A percentile compares a stretch with the other conserved stretches of the same genome.
Conservation (phyloP, 2,888 invertebrate genomes). For the Nomada fucata region DNA sequence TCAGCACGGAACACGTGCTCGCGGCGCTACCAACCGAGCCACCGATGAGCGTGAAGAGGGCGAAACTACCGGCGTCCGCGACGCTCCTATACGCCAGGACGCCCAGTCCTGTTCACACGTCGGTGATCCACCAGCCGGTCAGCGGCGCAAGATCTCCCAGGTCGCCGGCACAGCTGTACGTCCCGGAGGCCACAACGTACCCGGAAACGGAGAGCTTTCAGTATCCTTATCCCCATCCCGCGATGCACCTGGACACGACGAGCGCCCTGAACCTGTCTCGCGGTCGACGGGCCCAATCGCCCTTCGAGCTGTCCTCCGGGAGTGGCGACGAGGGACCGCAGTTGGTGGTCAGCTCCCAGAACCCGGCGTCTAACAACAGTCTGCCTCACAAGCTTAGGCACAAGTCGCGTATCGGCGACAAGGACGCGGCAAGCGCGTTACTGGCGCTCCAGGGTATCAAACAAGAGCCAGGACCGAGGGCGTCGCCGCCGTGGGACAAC, state of each 20-base stretch:
- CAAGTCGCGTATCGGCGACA: slow-evolving; percentile 95
- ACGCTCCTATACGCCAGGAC: slow-evolving; percentile 86
- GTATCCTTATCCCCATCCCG: slow-evolving; percentile 85
- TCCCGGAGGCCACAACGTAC: slow-evolving; percentile 80
- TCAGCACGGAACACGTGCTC: slow-evolving; percentile 95
- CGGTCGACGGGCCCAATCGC: slow-evolving; percentile 87
- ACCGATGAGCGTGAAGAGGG: slow-evolving; percentile 92
- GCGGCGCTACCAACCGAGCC: slow-evolving; percentile 94
- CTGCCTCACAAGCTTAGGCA: slow-evolving; percentile 96
- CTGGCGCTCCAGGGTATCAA: slow-evolving; percentile 94
- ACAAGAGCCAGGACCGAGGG: slow-evolving; percentile 91
- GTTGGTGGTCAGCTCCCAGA: slow-evolving; percentile 85
- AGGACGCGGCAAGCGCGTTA: slow-evolving; percentile 93
- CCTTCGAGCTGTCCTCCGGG: slow-evolving; percentile 92
- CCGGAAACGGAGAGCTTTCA: slow-evolving; percentile 85
- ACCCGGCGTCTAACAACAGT: slow-evolving; percentile 89
- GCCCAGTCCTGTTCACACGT: slow-evolving; percentile 86
- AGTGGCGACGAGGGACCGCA: slow-evolving; percentile 87
- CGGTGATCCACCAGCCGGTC: slow-evolving; percentile 87
- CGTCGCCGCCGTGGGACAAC: slow-evolving; percentile 94
- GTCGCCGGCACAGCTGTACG: slow-evolving; percentile 81
- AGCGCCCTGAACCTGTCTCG: slow-evolving; percentile 90
- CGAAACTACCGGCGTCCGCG: slow-evolving; percentile 84
- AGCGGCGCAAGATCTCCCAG: slow-evolving; percentile 81
- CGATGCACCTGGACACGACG: slow-evolving; percentile 86